Percentiles rank a stretch among this genome's conserved stretches.
phyloP scores from a whole-genome alignment of 2,888 invertebrate genomes.

The Phymatocera aterrima region DNA sequence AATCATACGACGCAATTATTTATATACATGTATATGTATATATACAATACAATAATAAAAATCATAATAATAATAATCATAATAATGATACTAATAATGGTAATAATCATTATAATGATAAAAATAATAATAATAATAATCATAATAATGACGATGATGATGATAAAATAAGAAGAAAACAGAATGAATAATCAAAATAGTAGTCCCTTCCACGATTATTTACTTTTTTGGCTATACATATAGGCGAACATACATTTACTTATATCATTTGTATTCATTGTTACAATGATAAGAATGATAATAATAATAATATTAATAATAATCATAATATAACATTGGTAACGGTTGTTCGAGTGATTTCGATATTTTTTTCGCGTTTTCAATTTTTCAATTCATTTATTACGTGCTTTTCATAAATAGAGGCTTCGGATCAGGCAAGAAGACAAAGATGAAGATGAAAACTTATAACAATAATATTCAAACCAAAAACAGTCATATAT shows the following conservation, averaged over 20 bases:
- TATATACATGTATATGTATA: conserved; percentile 49
- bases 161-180: conserved; percentile 22
- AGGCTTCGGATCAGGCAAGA: conserved; percentile 2
- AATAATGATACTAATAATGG: conserved; percentile 56
- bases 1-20: conserved; percentile 51
- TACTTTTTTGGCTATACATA: conserved; percentile 40
- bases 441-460: not conserved
- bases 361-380: conserved; percentile 44
- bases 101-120: conserved; percentile 62
- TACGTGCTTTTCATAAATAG: conserved; percentile 50
- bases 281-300: conserved; percentile 80
- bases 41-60: conserved; percentile 23
- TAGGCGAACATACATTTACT: not conserved
- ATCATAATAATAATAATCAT: conserved; percentile 39
- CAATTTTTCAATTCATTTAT: conserved; percentile 42
- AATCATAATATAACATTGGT: conserved; percentile 74
- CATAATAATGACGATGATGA: conserved; percentile 48
- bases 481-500: conserved; percentile 60
- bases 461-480: conserved; percentile 43
- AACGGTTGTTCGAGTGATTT: conserved; percentile 66
- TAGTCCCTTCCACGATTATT: conserved; percentile 41
- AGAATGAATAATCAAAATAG: too few species aligned
- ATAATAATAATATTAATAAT: conserved; percentile 80
- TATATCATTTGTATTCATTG: conserved; percentile 65
- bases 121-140: conserved; percentile 65